Evolutionary conservation across 2,113 vertebrate species (phyloP), one percentile per base, ranked within the genome.

Genomic region (Petaurus breviceps): DNA sequence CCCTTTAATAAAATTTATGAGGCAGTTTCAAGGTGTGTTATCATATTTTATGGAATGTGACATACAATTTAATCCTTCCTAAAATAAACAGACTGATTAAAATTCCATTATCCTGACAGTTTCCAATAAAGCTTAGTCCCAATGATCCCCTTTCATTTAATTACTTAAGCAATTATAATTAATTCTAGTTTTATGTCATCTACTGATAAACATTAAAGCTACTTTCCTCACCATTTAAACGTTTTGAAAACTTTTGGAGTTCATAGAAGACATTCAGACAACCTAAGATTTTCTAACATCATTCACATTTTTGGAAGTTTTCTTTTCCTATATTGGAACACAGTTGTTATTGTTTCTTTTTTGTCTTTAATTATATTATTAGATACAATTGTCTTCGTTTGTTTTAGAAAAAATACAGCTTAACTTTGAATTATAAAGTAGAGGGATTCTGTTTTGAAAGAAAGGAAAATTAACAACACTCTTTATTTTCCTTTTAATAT

Each of bases 171-270:
- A 93, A 24, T 97, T 97, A 98, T 98, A 98, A 99, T 98, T 98
- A 98, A 99, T 98, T 98, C 97, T 98, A 97, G 97, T 98, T 99
- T 99, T 99, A 98, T 98, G 98, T 98, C 98, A 98, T 98, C 98
- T 98, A 98, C 98, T 99, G 98, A 98, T 93, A 98, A 98, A 98
- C 98, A 98, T 99, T 98, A 98, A 98, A 94, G 96, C 98, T 98
- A 98, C 98, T 98, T 99, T 98, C 93, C 98, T 98, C 98, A 98
- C 98, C 98, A 95, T 97, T 98, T 95, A 96, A 98, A 96, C 98
- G 97, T 98, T 98, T 98, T 96, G 97, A 97, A 98, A 98, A 93
- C 98, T 98, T 97, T 98, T 93, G 96, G 97, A 95, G 97, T 97
- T 96, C 96, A 94, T 94, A 92, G 95, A 97, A 97, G 95, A 95